phyloP scores from a whole-genome alignment of 37 sponge, comb jelly and placozoan genomes.

The Haliclona indistincta region DNA sequence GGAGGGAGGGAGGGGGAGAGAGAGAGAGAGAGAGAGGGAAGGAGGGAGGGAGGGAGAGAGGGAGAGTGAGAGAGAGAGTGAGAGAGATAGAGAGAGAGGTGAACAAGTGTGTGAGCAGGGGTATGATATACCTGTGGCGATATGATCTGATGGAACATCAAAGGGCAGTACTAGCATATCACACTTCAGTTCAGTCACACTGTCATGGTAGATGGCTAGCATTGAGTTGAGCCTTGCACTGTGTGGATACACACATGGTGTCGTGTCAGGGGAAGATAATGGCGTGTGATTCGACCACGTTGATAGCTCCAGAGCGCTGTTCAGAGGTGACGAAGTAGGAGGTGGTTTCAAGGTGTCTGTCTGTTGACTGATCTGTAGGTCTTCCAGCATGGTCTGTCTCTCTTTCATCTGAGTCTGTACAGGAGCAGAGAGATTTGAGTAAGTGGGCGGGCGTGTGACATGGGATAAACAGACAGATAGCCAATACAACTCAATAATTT shows the following conservation, averaged over 20 bases:
- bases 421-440: too few relatives aligned
- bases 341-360: too few relatives aligned
- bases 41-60: background rate
- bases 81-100: background rate
- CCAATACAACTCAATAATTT: too few relatives aligned
- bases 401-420: too few relatives aligned
- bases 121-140: background rate
- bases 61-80: background rate
- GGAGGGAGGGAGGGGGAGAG: background rate
- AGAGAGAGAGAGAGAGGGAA: background rate
- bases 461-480: too few relatives aligned
- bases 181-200: slow-evolving; percentile 21
- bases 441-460: too few relatives aligned
- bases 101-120: background rate
- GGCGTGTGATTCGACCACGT: background rate
- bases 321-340: background rate
- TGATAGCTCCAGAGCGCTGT: background rate
- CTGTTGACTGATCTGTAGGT: too few relatives aligned
- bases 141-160: background rate
- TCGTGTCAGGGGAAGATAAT: background rate
- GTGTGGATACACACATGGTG: background rate
- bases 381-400: too few relatives aligned
- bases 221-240: slow-evolving; percentile 2
- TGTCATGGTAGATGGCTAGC: slow-evolving; percentile 19
- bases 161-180: slow-evolving; percentile 54